phyloP scores from a whole-genome alignment of 2,113 vertebrate species.

The Grantiella picta region DNA sequence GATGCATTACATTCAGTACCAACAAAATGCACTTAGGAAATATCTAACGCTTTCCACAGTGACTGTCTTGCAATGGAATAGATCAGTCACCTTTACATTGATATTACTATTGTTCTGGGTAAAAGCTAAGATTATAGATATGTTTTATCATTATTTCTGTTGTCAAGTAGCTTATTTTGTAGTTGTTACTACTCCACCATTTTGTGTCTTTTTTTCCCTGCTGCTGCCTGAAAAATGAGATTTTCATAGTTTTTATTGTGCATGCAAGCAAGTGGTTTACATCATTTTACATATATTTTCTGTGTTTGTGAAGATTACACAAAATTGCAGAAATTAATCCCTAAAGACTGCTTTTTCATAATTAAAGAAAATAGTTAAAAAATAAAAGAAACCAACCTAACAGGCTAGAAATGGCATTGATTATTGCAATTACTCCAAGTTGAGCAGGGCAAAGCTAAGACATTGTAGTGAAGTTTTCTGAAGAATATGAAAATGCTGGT shows the following conservation, averaged over 20 bases:
- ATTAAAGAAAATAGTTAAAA: neutral
- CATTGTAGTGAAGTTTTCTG: neutral
- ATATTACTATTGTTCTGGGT: neutral
- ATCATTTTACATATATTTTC: neutral
- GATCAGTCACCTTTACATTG: neutral
- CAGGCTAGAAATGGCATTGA: neutral
- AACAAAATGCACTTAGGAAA: neutral
- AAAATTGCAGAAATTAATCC: neutral
- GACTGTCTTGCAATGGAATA: neutral
- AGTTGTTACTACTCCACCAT: neutral
- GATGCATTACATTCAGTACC: neutral
- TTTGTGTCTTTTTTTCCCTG: neutral
- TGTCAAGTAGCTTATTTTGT: neutral
- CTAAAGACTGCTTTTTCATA: neutral
- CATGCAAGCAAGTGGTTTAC: neutral
- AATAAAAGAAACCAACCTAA: neutral
- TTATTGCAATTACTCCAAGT: neutral
- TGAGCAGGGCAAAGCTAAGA: neutral
- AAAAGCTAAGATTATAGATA: neutral
- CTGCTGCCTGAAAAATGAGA: neutral
- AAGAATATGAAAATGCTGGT: neutral
- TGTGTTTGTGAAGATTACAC: neutral
- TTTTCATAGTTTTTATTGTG: neutral
- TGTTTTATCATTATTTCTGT: neutral
- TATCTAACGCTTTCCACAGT: neutral